These are phyloP conservation scores for Orthonevra nobilis DNA, from an alignment of 2,888 invertebrate species.

Conservation along the genomic window DNA sequence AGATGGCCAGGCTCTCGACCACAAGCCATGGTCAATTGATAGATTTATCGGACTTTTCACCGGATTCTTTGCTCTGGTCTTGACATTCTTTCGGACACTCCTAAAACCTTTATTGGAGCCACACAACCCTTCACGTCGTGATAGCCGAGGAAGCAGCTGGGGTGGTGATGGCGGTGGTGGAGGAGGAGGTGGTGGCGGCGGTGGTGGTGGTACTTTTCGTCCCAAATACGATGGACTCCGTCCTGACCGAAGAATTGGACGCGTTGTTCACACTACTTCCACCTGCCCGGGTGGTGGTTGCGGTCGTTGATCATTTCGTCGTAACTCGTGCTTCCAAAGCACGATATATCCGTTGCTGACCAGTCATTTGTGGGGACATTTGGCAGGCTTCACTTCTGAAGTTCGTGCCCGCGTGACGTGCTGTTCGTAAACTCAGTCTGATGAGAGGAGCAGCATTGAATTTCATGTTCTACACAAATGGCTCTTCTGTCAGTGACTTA, in stretches of 20 bases:
- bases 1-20: slow-evolving; percentile 45
- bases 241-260: slow-evolving; percentile 42
- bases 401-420: slow-evolving; percentile 56
- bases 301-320: slow-evolving; percentile 37
- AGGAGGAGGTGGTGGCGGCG: slow-evolving; percentile 22
- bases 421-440: slow-evolving; percentile 58
- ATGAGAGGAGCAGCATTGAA: slow-evolving; percentile 55
- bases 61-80: slow-evolving; percentile 32
- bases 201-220: slow-evolving; percentile 29
- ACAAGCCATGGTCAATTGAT: slow-evolving; percentile 43
- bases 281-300: slow-evolving; percentile 64
- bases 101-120: slow-evolving; percentile 38
- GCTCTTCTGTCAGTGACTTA: slow-evolving; percentile 45
- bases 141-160: slow-evolving; percentile 17
- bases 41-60: slow-evolving; percentile 56
- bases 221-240: slow-evolving; percentile 56
- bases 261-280: slow-evolving; percentile 51
- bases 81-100: slow-evolving; percentile 50
- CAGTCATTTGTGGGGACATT: slow-evolving; percentile 44
- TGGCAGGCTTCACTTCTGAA: slow-evolving; percentile 29
- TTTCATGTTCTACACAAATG: slow-evolving; percentile 37
- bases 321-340: slow-evolving; percentile 28
- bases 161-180: slow-evolving; percentile 30
- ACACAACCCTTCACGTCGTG: slow-evolving; percentile 18
- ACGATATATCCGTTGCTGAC: slow-evolving; percentile 27